A percentile compares a stretch with the other conserved stretches of the same genome.
These are phyloP conservation scores for Onthophagus sagittarius DNA, from an alignment of 2,888 invertebrate species.

Conservation along the genomic window DNA sequence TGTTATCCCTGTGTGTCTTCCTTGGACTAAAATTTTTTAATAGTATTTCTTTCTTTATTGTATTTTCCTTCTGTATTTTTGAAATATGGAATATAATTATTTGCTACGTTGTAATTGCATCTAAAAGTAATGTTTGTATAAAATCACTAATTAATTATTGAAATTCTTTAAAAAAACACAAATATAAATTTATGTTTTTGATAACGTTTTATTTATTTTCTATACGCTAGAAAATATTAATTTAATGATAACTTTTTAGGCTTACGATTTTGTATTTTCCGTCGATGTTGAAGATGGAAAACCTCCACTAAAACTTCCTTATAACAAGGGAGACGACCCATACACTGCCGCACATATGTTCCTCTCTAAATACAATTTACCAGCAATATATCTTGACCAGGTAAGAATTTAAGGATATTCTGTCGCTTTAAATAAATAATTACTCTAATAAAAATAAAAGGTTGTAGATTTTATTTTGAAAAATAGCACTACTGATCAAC, in stretches of 20 bases:
- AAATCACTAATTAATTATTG: too few species aligned
- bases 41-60: too few species aligned
- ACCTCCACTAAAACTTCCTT: conserved; percentile 86
- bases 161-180: too few species aligned
- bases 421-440: neutral
- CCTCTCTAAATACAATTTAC: conserved; percentile 78
- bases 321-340: conserved; percentile 86
- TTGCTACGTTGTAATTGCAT: too few species aligned
- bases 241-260: conserved; percentile 43
- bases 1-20: too few species aligned
- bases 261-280: conserved; percentile 93
- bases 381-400: conserved; percentile 83
- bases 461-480: conserved; percentile 89
- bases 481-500: conserved; percentile 58
- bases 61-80: too few species aligned
- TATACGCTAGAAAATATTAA: too few species aligned
- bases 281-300: conserved; percentile 93
- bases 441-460: conserved; percentile 28
- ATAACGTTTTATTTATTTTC: neutral
- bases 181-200: too few species aligned
- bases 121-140: too few species aligned
- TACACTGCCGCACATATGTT: conserved; percentile 90
- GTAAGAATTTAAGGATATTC: conserved; percentile 26
- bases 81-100: too few species aligned
- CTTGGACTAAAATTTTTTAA: too few species aligned